A percentile compares a stretch with the other conserved stretches of the same genome.
Evolutionary conservation across 2,113 vertebrate genomes (phyloP).

Genomic region (Gasterosteus nipponicus): DNA sequence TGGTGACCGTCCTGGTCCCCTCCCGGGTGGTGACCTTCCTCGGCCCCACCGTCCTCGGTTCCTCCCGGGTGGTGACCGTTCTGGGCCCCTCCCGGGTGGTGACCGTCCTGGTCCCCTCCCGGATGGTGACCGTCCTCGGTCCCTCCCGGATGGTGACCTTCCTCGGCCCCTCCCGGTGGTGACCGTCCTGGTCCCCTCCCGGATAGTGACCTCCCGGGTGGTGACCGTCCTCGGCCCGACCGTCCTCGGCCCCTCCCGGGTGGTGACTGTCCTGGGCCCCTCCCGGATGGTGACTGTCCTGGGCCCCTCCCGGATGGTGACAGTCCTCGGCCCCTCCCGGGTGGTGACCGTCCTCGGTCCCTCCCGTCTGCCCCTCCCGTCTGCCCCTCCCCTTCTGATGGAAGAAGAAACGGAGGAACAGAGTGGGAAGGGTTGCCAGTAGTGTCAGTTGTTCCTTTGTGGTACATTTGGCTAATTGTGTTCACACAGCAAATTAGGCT

Average conservation of each 20-base stretch:
- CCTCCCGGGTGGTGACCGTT: neutral
- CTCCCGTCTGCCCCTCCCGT: neutral
- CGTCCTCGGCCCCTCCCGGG: no score
- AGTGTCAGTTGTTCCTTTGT: neutral
- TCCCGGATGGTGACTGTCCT: neutral
- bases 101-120: no score
- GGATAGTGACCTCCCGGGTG: no score
- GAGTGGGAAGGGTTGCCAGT: neutral
- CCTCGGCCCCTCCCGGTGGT: no score
- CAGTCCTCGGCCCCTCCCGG: neutral
- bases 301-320: neutral
- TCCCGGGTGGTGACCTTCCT: neutral
- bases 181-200: no score
- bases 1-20: no score
- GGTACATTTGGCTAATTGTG: neutral
- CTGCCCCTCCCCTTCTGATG: constrained; percentile 7
- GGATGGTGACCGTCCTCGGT: no score
- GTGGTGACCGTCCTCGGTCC: neutral
- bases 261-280: neutral
- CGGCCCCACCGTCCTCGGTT: no score
- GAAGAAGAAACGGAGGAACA: neutral
- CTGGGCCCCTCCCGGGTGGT: no score
- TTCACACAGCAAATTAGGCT: neutral
- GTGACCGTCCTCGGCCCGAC: constrained; percentile 2
- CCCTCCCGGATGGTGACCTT: no score